Percentiles rank a stretch among this genome's conserved stretches.
These are phyloP conservation scores for Okamejei kenojei DNA, from an alignment of 2,797 vertebrate genomes.

Conservation along the genomic window DNA sequence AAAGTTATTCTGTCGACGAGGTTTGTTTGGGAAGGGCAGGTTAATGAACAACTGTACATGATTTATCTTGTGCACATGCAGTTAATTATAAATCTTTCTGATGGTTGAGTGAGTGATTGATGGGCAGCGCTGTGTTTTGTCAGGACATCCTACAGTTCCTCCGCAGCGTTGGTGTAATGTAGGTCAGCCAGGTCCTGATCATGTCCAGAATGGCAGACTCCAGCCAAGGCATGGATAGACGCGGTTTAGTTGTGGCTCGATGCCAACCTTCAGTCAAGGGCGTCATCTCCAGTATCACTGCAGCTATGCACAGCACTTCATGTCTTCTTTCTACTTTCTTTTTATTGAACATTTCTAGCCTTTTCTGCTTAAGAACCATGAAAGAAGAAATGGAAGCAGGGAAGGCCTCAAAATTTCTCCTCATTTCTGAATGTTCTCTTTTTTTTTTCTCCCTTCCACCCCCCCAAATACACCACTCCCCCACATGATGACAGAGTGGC, in stretches of 20 bases:
- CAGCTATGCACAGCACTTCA: neutral
- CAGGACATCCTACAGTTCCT: neutral
- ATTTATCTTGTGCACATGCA: neutral
- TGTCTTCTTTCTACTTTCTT: no score
- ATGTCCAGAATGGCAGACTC: neutral
- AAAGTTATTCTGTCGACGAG: neutral
- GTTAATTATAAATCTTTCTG: neutral
- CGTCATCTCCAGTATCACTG: neutral
- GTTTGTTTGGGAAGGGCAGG: neutral
- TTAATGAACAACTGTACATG: neutral
- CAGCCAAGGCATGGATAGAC: neutral
- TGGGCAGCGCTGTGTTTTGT: neutral
- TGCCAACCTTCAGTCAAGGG: neutral
- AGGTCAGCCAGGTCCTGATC: neutral
- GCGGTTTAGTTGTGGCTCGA: neutral
- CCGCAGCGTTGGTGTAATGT: neutral
- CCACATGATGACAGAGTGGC: no score
- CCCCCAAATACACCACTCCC: no score
- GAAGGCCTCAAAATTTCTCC: no score
- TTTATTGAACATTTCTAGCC: no score
- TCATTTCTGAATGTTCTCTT: no score
- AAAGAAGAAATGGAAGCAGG: no score
- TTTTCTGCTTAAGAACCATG: no score
- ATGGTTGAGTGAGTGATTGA: neutral
- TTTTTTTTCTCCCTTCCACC: no score